Evolutionary conservation across 2,888 invertebrate genomes (phyloP).

Genomic region (Monoplex corrugatus): DNA sequence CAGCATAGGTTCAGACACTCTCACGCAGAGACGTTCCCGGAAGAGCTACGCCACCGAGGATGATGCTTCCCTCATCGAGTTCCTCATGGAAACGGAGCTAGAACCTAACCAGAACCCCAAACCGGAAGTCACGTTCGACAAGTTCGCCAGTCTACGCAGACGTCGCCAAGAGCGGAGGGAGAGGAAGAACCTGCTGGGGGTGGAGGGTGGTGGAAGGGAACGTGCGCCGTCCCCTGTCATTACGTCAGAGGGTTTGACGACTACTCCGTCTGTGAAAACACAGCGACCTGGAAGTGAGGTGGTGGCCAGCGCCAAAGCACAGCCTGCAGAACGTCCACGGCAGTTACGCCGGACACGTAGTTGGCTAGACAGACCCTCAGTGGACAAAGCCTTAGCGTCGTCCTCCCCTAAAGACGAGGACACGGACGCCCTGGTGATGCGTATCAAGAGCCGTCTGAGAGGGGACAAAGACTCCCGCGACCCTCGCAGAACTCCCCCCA

Average conservation of each 20-base stretch:
- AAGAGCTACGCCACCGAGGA: slow-evolving; percentile 67
- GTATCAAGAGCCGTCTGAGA: slow-evolving; percentile 57
- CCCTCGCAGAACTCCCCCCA: slow-evolving; percentile 35
- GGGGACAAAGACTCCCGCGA: slow-evolving; percentile 47
- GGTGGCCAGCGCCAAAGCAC: neutral
- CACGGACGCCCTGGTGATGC: slow-evolving; percentile 56
- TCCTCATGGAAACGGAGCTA: slow-evolving; percentile 66
- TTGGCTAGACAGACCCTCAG: slow-evolving; percentile 59
- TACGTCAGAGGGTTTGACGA: neutral
- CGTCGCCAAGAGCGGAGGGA: slow-evolving; percentile 67
- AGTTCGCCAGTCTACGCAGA: slow-evolving; percentile 72
- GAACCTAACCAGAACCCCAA: slow-evolving; percentile 58
- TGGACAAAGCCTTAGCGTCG: slow-evolving; percentile 43
- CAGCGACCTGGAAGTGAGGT: slow-evolving; percentile 10
- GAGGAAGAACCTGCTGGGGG: slow-evolving; percentile 52
- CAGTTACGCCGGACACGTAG: slow-evolving; percentile 66
- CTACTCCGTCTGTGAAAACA: neutral
- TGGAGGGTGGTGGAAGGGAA: slow-evolving; percentile 70
- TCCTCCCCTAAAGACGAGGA: slow-evolving; percentile 55
- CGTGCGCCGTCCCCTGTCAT: slow-evolving; percentile 66
- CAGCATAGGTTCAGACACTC: slow-evolving; percentile 57
- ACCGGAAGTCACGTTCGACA: slow-evolving; percentile 66
- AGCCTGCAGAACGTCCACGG: slow-evolving; percentile 55
- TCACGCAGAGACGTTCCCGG: slow-evolving; percentile 59
- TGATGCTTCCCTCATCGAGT: slow-evolving; percentile 70